Percentiles rank a stretch among this genome's conserved stretches.
These are phyloP conservation scores for Neodiprion fabricii DNA, from an alignment of 1,140 invertebrate species.

Conservation along the genomic window DNA sequence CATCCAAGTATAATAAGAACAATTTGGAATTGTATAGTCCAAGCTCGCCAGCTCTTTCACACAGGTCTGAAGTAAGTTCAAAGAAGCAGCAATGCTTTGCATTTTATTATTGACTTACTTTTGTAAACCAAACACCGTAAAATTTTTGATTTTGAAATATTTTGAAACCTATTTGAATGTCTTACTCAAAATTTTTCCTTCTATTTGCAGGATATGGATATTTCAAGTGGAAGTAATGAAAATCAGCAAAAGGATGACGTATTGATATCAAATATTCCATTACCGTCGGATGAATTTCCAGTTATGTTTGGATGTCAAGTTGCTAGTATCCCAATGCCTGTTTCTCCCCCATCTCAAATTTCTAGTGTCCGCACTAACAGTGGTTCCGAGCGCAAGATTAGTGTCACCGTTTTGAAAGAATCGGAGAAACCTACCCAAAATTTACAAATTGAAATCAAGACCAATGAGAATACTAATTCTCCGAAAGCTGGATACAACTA, in stretches of 20 bases:
- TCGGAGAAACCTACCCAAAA: background rate
- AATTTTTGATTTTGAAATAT: too few species aligned
- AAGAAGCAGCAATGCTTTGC: background rate
- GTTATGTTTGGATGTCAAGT: slow-evolving; percentile 5
- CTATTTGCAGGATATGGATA: background rate
- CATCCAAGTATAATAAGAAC: slow-evolving; percentile 26
- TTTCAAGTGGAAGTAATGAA: background rate
- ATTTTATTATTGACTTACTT: too few species aligned
- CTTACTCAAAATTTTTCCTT: background rate
- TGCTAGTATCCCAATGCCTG: slow-evolving; percentile 4
- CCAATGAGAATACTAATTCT: background rate
- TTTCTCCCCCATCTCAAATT: background rate
- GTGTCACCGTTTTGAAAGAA: background rate
- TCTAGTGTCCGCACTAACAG: background rate
- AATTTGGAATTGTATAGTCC: slow-evolving; percentile 46
- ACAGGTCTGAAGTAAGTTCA: slow-evolving; percentile 44
- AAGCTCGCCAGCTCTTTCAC: slow-evolving; percentile 49
- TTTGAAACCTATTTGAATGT: background rate
- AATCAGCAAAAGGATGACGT: background rate
- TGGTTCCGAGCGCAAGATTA: background rate
- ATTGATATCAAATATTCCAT: slow-evolving; percentile 5
- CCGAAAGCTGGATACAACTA: background rate
- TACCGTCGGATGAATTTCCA: slow-evolving; percentile 8
- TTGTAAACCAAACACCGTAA: too few species aligned
- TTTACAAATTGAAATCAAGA: background rate